phyloP scores from a whole-genome alignment of 2,797 vertebrate genomes.

The Myotis myotis region DNA sequence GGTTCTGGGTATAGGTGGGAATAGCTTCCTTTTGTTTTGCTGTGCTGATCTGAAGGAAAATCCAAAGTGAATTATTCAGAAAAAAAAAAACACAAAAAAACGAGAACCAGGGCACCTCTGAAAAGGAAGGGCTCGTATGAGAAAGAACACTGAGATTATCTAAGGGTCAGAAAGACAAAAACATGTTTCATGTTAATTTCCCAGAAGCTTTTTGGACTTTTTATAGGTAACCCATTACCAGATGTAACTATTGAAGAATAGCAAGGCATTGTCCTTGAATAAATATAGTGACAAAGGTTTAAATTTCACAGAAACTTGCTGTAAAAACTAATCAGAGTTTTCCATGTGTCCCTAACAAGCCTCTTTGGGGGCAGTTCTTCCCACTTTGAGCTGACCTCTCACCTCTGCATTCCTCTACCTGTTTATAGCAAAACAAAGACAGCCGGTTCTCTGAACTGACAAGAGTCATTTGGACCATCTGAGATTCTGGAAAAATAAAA shows the following conservation, averaged over 20 bases:
- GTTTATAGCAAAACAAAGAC: constrained; percentile 59
- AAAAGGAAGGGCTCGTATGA: neutral
- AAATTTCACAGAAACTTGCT: neutral
- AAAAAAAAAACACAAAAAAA: neutral
- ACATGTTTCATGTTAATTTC: neutral
- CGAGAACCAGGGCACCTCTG: neutral
- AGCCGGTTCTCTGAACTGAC: neutral
- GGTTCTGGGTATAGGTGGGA: neutral
- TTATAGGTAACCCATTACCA: neutral
- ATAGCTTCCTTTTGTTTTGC: neutral
- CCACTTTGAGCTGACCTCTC: constrained; percentile 36
- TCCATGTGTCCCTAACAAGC: neutral
- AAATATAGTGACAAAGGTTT: neutral
- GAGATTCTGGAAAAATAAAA: constrained; percentile 42
- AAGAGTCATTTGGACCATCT: neutral
- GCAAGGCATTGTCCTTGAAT: neutral
- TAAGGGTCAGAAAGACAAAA: constrained; percentile 2
- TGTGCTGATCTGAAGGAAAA: constrained; percentile 36
- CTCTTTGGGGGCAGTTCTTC: neutral
- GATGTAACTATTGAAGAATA: neutral
- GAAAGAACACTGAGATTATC: neutral
- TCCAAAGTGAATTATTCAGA: constrained; percentile 11
- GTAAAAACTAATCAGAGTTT: neutral
- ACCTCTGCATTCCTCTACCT: constrained; percentile 49
- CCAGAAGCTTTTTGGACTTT: neutral